Percentiles rank a stretch among this genome's conserved stretches.
Evolutionary conservation across 2,797 vertebrate species (phyloP).

Genomic region (Pampus argenteus): DNA sequence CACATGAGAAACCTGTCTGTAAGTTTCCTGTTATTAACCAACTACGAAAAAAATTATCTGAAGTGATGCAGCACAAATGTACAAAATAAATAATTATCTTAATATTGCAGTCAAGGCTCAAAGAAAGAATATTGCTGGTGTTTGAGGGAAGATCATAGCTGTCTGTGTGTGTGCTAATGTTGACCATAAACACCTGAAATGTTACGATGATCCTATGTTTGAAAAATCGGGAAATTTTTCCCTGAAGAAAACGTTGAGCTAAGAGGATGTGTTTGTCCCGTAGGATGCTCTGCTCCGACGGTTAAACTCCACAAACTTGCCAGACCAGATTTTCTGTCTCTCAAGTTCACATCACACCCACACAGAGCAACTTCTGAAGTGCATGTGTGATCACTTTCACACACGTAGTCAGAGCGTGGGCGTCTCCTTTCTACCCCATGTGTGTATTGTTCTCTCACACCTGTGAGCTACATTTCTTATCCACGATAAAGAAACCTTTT

Average conservation of each 20-base stretch:
- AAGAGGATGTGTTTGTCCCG: constrained; percentile 63
- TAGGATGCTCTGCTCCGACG: constrained; percentile 56
- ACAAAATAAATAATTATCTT: constrained; percentile 20
- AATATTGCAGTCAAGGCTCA: constrained; percentile 8
- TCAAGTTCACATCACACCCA: constrained; percentile 39
- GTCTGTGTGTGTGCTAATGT: not conserved
- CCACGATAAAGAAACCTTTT: constrained; percentile 13
- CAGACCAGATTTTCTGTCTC: constrained; percentile 73
- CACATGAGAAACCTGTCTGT: constrained; percentile 26
- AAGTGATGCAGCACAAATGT: not conserved
- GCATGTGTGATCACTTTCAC: constrained; percentile 44
- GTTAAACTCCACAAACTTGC: constrained; percentile 72
- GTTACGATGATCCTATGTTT: constrained; percentile 4
- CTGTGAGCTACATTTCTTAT: constrained; percentile 36
- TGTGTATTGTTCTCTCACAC: constrained; percentile 54
- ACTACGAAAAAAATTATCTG: constrained; percentile 15
- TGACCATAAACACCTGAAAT: constrained; percentile 5
- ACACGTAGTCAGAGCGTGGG: constrained; percentile 30
- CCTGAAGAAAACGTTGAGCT: constrained; percentile 59
- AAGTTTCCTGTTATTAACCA: constrained; percentile 46
- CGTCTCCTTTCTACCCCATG: constrained; percentile 10
- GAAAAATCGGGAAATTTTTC: constrained; percentile 27
- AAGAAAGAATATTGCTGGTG: not conserved
- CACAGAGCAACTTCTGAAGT: constrained; percentile 29
- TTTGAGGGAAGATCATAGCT: constrained; percentile 1